Evolutionary conservation across 2,113 vertebrate genomes (phyloP), one percentile per base, ranked within the genome.

Genomic region (Recurvirostra avosetta): DNA sequence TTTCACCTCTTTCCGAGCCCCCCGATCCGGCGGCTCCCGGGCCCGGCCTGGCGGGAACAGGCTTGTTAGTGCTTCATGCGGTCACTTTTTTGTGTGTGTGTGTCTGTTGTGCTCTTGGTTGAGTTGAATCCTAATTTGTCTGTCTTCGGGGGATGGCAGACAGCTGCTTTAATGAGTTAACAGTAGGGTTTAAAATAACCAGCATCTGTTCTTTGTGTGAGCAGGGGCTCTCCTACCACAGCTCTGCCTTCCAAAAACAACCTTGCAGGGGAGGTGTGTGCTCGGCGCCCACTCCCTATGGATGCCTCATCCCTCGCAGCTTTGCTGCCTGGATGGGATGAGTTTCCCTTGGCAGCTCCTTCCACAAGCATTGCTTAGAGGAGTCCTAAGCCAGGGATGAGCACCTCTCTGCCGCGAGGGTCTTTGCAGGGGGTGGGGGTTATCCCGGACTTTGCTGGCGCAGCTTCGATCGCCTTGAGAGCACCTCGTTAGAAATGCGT

Each of bases 141-240:
- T 91, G 92, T 98, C 98, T 97, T 97, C 26, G 4, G 97, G 95
- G 95, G 97, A 94, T 30, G 79, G 92, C 86, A 91, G 98, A 87
- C 98, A 98, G 97, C 97, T 98, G 97, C 95, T 95, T 96, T 94
- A 93, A 97, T 94, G 97, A 98, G 97, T 92, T 90, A 97, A 97
- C 88, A 85, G 95, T 90, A 58, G 87, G 89, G 90, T 97, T 98
- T 97, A 95, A 96, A 96, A 97, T 88, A 83, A 56, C 81, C 16
- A 27, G 97, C 97, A 97, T 97, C 96, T 98, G 97, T 74, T 96
- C 94, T 25, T 82, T 38, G 91, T 80, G 91, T 58, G 89, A 85
- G 84, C 94, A 29, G 82, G 77, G 97, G 34, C 70, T 92, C 86
- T 59, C 93, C 95, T 38, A 59, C 63, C 38, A 47, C 38, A 20